Base-by-base conservation (phyloP, 2,797 vertebrate genomes). In the Kryptolebias ocellatus region DNA sequence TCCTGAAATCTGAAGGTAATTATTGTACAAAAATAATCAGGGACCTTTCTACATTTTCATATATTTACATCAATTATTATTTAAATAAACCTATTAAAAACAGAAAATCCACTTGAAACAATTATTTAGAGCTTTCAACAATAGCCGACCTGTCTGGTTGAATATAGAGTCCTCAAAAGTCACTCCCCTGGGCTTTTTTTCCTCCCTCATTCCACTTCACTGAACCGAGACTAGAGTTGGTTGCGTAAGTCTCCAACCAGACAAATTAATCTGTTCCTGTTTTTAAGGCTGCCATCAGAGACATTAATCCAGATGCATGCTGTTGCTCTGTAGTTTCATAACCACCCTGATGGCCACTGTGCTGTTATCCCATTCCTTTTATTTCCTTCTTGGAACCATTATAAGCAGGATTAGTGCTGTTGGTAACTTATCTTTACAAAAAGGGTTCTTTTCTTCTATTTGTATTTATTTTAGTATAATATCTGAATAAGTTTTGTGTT, bases 241-340 rank as follows among this genome's bases (percentile, higher is more conserved):
- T 85, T 89, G 76, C 83, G 54, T 84, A 83, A 90, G 84, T 81
- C 73, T 81, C 74, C 75, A 63, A 84, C 81, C 64, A 79, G 85
- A 87, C 85, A 87, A 90, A 87, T 87, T 86, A 88, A 90, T 90
- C 83, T 76, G 75, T 88, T 87, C 79, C 79, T 87, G 83, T 88
- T 86, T 90, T 85, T 78, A 53, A 79, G 71, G 79, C 74, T 67
- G 78, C 69, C 80, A 82, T 88, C 79, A 74, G 75, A 89, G 82
- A 83, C 83, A 73, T 83, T 87, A 89, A 87, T 86, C 85, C 89
- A 87, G 79, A 83, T 74, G 80, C 88, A 84, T 75, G 83, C 83
- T 70, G 88, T 15, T 83, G 76, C 81, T 81, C 81, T 84, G 62
- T 51, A 29, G 53, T 83, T 88, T 84, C 87, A 85, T 87, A 86